Evolutionary conservation across 2,888 invertebrate genomes (phyloP).

Genomic region (Drosophila gaucha): DNA sequence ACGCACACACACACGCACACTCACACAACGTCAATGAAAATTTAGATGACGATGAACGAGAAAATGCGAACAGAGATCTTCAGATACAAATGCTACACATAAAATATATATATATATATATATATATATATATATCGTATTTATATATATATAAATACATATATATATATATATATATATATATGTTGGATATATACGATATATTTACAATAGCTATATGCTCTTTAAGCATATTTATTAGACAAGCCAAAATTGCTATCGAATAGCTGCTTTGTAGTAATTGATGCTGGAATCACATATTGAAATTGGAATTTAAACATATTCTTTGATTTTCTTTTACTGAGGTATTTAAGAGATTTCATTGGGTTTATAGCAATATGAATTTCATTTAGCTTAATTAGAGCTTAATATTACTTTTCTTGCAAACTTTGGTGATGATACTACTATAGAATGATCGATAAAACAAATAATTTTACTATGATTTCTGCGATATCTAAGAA

Average conservation of each 20-base stretch:
- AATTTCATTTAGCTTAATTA: no score
- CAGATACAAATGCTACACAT: conserved; percentile 16
- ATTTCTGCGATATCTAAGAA: no score
- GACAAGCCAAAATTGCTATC: neutral
- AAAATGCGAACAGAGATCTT: conserved; percentile 34
- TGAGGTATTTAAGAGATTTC: neutral
- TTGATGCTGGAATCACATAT: neutral
- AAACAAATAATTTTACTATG: no score
- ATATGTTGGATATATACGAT: conserved; percentile 3
- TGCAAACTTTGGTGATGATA: no score
- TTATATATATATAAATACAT: conserved; percentile 13
- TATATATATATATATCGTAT: neutral
- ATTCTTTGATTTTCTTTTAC: neutral
- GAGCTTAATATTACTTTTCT: no score
- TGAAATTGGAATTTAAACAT: neutral
- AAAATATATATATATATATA: neutral
- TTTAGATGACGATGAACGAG: conserved; percentile 56
- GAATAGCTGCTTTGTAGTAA: neutral
- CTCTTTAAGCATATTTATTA: conserved; percentile 7
- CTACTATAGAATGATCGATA: no score
- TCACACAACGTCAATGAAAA: conserved; percentile 60
- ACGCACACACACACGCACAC: conserved; percentile 15
- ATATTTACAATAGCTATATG: neutral
- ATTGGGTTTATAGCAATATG: neutral
- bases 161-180: conserved; percentile 13